Base-by-base conservation (phyloP, 2,888 invertebrate genomes). In the Phalera bucephala region DNA sequence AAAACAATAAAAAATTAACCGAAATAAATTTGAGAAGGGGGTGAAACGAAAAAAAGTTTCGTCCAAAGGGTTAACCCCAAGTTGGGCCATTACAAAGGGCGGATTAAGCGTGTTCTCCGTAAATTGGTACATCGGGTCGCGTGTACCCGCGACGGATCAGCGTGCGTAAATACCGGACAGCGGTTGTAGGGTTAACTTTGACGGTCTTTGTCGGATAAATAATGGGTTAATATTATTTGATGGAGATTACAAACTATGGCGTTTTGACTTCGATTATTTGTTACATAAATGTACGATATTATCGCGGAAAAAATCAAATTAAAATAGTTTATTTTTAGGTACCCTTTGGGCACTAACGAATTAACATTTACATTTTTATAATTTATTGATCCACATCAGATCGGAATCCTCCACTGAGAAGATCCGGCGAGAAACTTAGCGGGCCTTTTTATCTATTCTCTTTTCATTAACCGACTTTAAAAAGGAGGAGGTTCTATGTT, bases 41-140 rank as follows among this genome's bases (percentile, higher is more conserved):
- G 41, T 41, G 48, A 68, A n/a, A n/a, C n/a, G n/a, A n/a, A n/a
- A n/a, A 67, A 68, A 72, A 62, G 46, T 63, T 57, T 33, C 41
- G 39, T 42, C 36, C 45, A 58, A 65, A 66, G 70, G 66, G 62
- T 60, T 53, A 27, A 44, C 43, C 45, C 50, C 43, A 69, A 70
- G 62, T 72, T 62, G 50, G 57, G 43, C 56, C 63, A 70, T 76
- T 72, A 73, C 62, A 66, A 70, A 64, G 66, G 66, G 45, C 45
- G 64, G 72, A 68, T 75, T 73, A 73, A 54, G 58, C 59, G 56
- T 64, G 72, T 68, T 68, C 64, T 46, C 69, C 70, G 67, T 55
- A 71, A 75, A 74, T 72, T 69, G 69, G 60, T 59, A 31, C 47
- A 53, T 45, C 47, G 50, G 52, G 51, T 38, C 45, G 36, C 52